A percentile compares a stretch with the other conserved stretches of the same genome.
phyloP scores from a whole-genome alignment of 2,113 vertebrate species.

The Neotoma lepida region DNA sequence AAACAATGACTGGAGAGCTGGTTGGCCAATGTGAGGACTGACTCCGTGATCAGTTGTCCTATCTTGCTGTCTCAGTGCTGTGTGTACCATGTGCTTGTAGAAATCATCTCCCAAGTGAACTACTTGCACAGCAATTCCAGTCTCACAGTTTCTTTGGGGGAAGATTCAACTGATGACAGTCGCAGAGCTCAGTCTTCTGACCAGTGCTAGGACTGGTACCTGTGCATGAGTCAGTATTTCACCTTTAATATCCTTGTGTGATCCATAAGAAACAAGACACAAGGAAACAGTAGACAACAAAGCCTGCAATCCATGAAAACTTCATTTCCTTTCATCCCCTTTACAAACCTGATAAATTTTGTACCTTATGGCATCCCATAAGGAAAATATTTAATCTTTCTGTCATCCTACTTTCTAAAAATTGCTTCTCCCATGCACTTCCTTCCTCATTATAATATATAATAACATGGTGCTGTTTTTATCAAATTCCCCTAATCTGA shows the following conservation, averaged over 20 bases:
- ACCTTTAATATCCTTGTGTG: not conserved
- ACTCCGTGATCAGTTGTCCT: not conserved
- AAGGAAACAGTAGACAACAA: too few species aligned
- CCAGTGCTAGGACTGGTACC: too few species aligned
- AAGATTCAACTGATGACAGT: not conserved
- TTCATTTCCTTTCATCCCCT: not conserved
- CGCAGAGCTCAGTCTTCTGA: not conserved
- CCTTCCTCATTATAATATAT: slow-evolving; percentile 72
- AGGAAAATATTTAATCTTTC: slow-evolving; percentile 71
- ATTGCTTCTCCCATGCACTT: slow-evolving; percentile 42
- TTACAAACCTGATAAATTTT: slow-evolving; percentile 36
- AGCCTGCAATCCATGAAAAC: rapidly evolving
- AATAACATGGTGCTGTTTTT: slow-evolving; percentile 69
- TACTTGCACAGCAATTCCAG: not conserved
- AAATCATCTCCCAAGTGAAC: not conserved
- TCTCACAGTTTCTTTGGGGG: not conserved
- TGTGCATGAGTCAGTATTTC: not conserved
- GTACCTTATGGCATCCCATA: slow-evolving; percentile 50
- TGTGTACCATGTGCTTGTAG: not conserved
- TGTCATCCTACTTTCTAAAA: slow-evolving; percentile 71
- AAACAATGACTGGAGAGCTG: not conserved
- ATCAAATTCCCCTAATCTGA: slow-evolving; percentile 65
- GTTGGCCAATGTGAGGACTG: rapidly evolving
- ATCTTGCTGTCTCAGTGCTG: not conserved
- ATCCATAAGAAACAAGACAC: not conserved